Evolutionary conservation across 30 jellyfish, hydroid and myxozoan species (phyloP), one percentile per base, ranked within the genome.

Genomic region (Calvadosia cruxmelitensis): DNA sequence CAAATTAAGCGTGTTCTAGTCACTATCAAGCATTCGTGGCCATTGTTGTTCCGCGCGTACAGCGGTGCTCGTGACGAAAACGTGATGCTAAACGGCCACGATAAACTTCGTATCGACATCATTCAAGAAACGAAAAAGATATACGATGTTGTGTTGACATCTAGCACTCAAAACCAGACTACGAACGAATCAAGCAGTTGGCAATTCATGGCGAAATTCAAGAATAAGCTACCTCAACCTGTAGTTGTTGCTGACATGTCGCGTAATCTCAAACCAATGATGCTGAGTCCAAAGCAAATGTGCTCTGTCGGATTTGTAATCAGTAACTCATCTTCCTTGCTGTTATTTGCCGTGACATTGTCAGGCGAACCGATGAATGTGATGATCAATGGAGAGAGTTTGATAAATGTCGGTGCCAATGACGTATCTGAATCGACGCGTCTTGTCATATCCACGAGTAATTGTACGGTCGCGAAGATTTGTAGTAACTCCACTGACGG

Each of bases 231-330:
- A 31, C 33, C 36, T 31, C 62, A 77, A 33, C 92, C 94, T 13
- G 76, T 89, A 31, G 74, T 82, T 29, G 70, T 89, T 1, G 79
- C 77, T 48, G 98, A 89, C 33, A 66, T 93, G 61, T 66, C 89
- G 3, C 81, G 73, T 63, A 53, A 64, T n/a, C 52, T 82, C 79
- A 69, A 69, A 53, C 98, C 98, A 1, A 52, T 89, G 1, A 79
- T 89, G 32, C 81, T 89, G 0, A 92, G 90, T 5, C 94, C 87
- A 53, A 63, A 72, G 16, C 74, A 78, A 23, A 52, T 73, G 20
- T 80, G 95, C 64, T 85, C 76, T 36, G 91, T 89, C 27, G 94
- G 95, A 1, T 80, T 89, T 76, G 76, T 73, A 34, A 85, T 89
- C 53, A 82, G 76, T 34, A 78, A 75, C 31, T 51, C 94, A 5